Percentiles rank a stretch among this genome's conserved stretches.
Conservation (phyloP, 1,140 invertebrate species). For the Drosophila sproati region DNA sequence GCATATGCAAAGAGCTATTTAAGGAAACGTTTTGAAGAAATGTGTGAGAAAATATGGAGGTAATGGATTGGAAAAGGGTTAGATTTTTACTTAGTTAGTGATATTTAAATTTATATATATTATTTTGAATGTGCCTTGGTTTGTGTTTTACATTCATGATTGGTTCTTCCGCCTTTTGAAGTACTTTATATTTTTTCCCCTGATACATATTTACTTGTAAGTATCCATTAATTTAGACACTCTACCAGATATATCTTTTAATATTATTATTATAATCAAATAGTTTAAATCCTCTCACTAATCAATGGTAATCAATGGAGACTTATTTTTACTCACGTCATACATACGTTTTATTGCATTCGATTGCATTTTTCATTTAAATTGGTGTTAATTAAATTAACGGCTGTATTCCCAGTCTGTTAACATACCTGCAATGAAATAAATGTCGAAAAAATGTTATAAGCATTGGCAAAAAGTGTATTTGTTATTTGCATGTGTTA, state of each 20-base stretch:
- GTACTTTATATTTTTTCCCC: too few species aligned
- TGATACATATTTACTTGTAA: too few species aligned
- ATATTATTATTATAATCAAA: neutral
- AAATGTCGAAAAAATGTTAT: constrained; percentile 42
- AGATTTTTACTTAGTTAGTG: neutral
- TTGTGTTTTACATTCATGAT: too few species aligned
- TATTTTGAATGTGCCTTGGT: neutral
- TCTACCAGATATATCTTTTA: too few species aligned
- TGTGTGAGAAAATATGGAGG: constrained; percentile 23
- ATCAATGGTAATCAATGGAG: neutral
- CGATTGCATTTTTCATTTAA: constrained; percentile 43
- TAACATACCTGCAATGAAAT: constrained; percentile 71
- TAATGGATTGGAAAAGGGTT: neutral
- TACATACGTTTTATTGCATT: constrained; percentile 8
- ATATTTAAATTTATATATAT: neutral
- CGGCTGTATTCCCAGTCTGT: constrained; percentile 45
- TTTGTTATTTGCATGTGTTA: constrained; percentile 43
- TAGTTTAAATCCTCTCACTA: neutral
- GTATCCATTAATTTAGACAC: too few species aligned
- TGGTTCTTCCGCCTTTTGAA: too few species aligned
- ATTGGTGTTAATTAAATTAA: constrained; percentile 60
- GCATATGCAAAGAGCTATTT: constrained; percentile 1
- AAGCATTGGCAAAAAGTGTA: constrained; percentile 46
- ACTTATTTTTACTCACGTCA: neutral
- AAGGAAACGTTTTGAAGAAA: constrained; percentile 1